A percentile compares a stretch with the other conserved stretches of the same genome.
These are phyloP conservation scores for Sebastes iracundus DNA, from an alignment of 2,797 vertebrate species.

Conservation along the genomic window DNA sequence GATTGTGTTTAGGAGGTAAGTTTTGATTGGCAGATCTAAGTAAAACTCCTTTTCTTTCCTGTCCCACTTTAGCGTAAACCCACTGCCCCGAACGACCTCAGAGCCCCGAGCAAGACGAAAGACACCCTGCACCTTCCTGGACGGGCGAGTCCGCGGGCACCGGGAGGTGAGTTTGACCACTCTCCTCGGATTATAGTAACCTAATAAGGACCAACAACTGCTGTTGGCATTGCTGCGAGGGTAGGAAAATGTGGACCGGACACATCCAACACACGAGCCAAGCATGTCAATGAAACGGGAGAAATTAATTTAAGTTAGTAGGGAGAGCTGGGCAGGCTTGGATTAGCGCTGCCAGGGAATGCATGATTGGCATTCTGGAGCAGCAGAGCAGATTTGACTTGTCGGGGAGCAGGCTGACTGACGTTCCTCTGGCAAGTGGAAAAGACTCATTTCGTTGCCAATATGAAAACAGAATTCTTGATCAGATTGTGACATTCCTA, in stretches of 20 bases:
- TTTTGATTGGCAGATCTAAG: neutral
- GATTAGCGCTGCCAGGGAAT: conserved; percentile 57
- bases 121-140: conserved; percentile 78
- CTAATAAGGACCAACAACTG: conserved; percentile 23
- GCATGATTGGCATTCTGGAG: conserved; percentile 62
- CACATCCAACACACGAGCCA: conserved; percentile 25
- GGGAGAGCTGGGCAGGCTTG: conserved; percentile 46
- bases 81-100: conserved; percentile 66
- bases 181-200: neutral
- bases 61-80: conserved; percentile 69
- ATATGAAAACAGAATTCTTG: conserved; percentile 52
- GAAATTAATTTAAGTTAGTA: conserved; percentile 36
- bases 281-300: conserved; percentile 54
- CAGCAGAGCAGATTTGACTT: conserved; percentile 60
- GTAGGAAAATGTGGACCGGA: conserved; percentile 9
- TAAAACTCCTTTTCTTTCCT: conserved; percentile 8
- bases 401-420: conserved; percentile 50
- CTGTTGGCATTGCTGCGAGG: conserved; percentile 5
- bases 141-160: conserved; percentile 8
- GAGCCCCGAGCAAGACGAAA: conserved; percentile 65
- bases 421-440: conserved; percentile 53
- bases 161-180: conserved; percentile 71
- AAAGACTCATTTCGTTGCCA: conserved; percentile 39
- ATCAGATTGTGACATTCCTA: conserved; percentile 52
- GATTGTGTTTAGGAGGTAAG: neutral